Base-by-base conservation (phyloP, 2,888 invertebrate genomes). In the Thysanoteuthis rhombus region DNA sequence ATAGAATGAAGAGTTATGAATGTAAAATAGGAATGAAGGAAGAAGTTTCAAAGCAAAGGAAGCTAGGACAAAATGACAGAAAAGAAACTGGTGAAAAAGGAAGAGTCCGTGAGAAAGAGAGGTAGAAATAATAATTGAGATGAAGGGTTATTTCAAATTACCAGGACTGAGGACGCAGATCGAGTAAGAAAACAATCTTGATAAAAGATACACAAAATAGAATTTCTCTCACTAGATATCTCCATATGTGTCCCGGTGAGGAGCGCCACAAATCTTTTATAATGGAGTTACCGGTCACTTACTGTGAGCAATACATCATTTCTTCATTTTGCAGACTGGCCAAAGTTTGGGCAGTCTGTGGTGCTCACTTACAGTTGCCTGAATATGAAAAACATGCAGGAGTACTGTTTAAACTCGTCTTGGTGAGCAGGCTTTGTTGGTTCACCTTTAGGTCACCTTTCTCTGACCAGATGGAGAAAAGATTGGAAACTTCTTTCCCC, bases 211-310 rank as follows among this genome's bases (percentile, higher is more conserved):
- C 52, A 52, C 52, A 75, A 75, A 75, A 75, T n/a, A n/a, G n/a
- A 75, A 75, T 75, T 75, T 75, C n/a, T n/a, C 25, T 75, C 12
- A 12, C n/a, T n/a, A n/a, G 36, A 75, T 75, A 19, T 36, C 75
- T 75, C 75, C n/a, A 75, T 75, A 75, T n/a, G 19, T 75, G 12
- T 19, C n/a, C 75, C 36, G 75, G 16, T 75, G n/a, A 75, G 75
- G n/a, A 75, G 75, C n/a, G n/a, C 75, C 75, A 75, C 75, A 75
- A 75, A 75, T 75, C 75, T 75, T 75, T 75, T 75, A 75, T 75
- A 75, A 75, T 75, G 36, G 36, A 75, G 75, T 75, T 75, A 75
- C 75, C 36, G 75, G 75, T 75, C 16, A 75, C n/a, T 75, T 75
- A 75, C 36, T 75, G 75, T 75, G 25, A 75, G 75, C 75, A 75